These are phyloP conservation scores for Hippocampus barbouri DNA, from an alignment of 2,113 vertebrate species.

Conservation along the genomic window DNA sequence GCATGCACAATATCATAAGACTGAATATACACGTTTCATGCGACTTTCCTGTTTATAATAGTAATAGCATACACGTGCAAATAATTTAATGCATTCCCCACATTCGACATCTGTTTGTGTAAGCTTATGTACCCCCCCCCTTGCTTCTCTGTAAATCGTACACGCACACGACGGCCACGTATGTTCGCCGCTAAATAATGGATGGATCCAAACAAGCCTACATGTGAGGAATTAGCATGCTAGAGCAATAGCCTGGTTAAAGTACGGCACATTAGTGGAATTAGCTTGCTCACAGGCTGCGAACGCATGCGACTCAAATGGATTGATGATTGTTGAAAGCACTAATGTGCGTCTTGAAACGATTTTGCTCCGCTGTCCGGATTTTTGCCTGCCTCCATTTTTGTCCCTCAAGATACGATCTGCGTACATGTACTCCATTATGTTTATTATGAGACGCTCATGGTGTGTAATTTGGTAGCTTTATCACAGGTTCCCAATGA, in stretches of 20 bases:
- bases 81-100: background rate
- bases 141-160: background rate
- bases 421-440: background rate
- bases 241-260: background rate
- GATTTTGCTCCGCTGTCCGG: background rate
- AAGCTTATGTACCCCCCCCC: background rate
- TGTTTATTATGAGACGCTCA: no score
- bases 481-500: background rate
- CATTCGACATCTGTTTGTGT: background rate
- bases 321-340: background rate
- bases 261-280: background rate
- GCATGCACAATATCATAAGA: background rate
- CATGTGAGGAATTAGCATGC: background rate
- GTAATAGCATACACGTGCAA: background rate
- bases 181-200: constrained; percentile 29
- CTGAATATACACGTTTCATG: background rate
- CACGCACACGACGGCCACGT: background rate
- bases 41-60: no score
- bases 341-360: background rate
- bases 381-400: background rate
- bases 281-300: background rate
- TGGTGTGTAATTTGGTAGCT: no score
- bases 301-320: background rate
- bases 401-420: background rate
- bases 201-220: constrained; percentile 25